Percentiles rank a stretch among this genome's conserved stretches.
Evolutionary conservation across 2,888 invertebrate species (phyloP).

Genomic region (Ennomos quercinarius): DNA sequence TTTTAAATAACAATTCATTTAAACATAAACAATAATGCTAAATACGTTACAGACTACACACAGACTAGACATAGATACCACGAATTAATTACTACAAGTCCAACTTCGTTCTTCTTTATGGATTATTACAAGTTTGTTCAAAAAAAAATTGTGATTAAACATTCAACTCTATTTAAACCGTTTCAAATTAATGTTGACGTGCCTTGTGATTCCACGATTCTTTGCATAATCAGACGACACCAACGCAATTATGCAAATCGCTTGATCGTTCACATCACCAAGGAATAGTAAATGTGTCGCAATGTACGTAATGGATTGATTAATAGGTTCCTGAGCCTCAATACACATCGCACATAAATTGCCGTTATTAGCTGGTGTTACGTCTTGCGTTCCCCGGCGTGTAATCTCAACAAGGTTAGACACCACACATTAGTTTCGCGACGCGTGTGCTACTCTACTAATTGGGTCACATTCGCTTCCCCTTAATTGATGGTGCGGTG

Average conservation of each 20-base stretch:
- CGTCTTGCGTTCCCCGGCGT: constrained; percentile 56
- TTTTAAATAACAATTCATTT: too few species aligned
- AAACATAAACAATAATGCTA: too few species aligned
- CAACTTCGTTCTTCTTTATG: too few species aligned
- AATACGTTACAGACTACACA: too few species aligned
- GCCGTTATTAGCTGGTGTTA: constrained; percentile 29
- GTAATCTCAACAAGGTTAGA: constrained; percentile 68
- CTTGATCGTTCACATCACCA: constrained; percentile 15
- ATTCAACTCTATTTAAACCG: too few species aligned
- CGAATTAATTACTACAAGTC: too few species aligned
- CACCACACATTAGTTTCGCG: constrained; percentile 70
- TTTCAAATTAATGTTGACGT: too few species aligned
- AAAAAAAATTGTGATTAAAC: too few species aligned
- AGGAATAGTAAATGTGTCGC: constrained; percentile 29
- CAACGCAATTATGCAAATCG: constrained; percentile 27
- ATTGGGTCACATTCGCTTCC: constrained; percentile 73
- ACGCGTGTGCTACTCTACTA: constrained; percentile 63
- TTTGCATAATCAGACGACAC: constrained; percentile 9
- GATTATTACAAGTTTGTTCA: too few species aligned
- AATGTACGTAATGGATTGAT: constrained; percentile 30
- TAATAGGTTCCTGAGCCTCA: constrained; percentile 23
- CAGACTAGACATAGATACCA: too few species aligned
- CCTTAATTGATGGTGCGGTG: constrained; percentile 71
- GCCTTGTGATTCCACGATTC: constrained; percentile 1
- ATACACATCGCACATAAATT: constrained; percentile 33